A percentile compares a stretch with the other conserved stretches of the same genome.
Evolutionary conservation across 2,888 invertebrate species (phyloP).

Genomic region (Leucoma salicis): DNA sequence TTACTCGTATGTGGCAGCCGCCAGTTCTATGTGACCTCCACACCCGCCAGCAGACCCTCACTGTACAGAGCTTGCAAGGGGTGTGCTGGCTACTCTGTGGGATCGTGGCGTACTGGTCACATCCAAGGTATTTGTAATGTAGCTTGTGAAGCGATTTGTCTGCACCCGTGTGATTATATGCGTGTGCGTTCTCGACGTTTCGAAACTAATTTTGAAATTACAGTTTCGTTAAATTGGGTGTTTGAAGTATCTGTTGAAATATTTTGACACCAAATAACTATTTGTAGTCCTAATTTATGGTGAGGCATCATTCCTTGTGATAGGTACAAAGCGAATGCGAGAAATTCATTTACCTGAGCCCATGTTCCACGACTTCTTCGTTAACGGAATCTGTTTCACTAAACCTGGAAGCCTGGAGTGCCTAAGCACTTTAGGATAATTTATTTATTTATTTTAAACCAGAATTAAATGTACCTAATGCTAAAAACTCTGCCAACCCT

Average conservation of each 20-base stretch:
- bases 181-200: conserved; percentile 33
- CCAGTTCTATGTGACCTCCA: conserved; percentile 40
- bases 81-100: not conserved
- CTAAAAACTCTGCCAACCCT: too few species aligned
- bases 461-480: too few species aligned
- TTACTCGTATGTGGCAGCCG: conserved; percentile 62
- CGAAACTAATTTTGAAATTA: conserved; percentile 39
- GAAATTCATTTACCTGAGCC: too few species aligned
- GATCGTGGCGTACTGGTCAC: conserved; percentile 46
- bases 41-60: conserved; percentile 2
- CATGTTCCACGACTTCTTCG: too few species aligned
- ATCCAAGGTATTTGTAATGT: conserved; percentile 59
- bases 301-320: too few species aligned
- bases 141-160: conserved; percentile 67
- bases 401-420: too few species aligned
- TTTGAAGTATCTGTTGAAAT: conserved; percentile 7
- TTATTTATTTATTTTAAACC: too few species aligned
- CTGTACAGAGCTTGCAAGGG: not conserved
- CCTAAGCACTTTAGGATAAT: too few species aligned
- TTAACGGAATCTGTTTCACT: too few species aligned
- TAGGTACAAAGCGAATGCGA: too few species aligned
- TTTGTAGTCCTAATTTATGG: too few species aligned
- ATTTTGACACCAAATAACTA: too few species aligned
- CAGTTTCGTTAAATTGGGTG: conserved; percentile 24
- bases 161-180: conserved; percentile 35